Base-by-base conservation (phyloP, 2,888 invertebrate genomes). In the Platypus cylindrus region DNA sequence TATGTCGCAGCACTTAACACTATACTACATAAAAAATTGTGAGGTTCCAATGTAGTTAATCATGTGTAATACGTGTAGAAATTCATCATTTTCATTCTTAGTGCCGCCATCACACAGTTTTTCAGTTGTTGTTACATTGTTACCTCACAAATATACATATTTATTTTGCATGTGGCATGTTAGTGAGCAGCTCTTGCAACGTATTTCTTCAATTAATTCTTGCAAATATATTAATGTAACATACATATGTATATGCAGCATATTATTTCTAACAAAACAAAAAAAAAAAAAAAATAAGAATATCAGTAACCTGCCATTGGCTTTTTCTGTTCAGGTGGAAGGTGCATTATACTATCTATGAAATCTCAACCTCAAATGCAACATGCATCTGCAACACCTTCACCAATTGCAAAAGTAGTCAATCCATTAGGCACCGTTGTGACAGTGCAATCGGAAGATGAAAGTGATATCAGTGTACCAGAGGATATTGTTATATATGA, bases 301-400 rank as follows among this genome's bases (percentile, higher is more conserved):
- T 15, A 8, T 12, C 32, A 41, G 33, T 41, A 61, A 62, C 75
- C 75, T 77, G 82, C 81, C 82, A 78, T 78, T 79, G 82, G 83
- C 80, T 82, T 73, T 75, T 74, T 74, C 71, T 74, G 77, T 75
- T 72, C 76, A 78, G 79, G 76, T 75, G 71, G 63, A 48, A 56
- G 58, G 48, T 59, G 60, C 52, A 60, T 61, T 50, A 55, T 60
- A 45, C 58, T 60, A 41, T 60, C 62, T 46, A 52, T 61, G 57
- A 60, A 62, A 58, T 8, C 20, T n/a, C 36, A 22, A 24, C 16
- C 34, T 16, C 26, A 32, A 36, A 53, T 30, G 25, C 37, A 29
- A 34, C 34, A 32, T 18, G 24, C 32, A 56, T 13, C 28, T 13
- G 22, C 35, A 17, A 28, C 38, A 9, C 34, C 38, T 17, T 53